Percentiles rank a stretch among this genome's conserved stretches.
Conservation (phyloP, 2,113 vertebrate genomes). For the Polypterus bichir region DNA sequence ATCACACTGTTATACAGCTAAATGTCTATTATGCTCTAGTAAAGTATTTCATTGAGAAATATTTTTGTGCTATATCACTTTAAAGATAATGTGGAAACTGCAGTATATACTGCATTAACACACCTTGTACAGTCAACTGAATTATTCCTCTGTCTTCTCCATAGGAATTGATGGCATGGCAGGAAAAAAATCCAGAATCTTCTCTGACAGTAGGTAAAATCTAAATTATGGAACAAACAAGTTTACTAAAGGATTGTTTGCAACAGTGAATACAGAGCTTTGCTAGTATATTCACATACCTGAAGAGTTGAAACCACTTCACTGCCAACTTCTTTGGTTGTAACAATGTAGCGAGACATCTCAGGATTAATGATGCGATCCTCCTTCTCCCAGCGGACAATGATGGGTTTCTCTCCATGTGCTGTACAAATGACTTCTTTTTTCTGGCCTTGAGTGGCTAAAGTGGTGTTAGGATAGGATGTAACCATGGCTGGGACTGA, state of each 20-base stretch:
- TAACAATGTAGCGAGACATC: constrained; percentile 88
- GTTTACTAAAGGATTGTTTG: constrained; percentile 12
- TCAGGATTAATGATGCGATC: constrained; percentile 94
- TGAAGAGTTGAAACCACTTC: constrained; percentile 90
- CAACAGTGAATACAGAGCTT: constrained; percentile 10
- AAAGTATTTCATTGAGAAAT: too few species aligned
- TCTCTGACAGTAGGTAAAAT: constrained; percentile 91
- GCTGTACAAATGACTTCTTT: constrained; percentile 92
- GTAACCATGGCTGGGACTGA: constrained; percentile 98
- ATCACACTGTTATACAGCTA: too few species aligned
- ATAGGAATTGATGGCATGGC: constrained; percentile 95
- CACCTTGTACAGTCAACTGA: constrained; percentile 96
- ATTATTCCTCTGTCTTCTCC: constrained; percentile 96
- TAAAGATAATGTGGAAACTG: too few species aligned
- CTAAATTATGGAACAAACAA: constrained; percentile 43
- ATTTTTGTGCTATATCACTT: too few species aligned
- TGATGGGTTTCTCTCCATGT: constrained; percentile 93
- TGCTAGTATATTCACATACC: constrained; percentile 39
- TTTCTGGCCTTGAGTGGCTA: constrained; percentile 91
- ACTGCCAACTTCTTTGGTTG: constrained; percentile 82
- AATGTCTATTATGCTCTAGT: too few species aligned
- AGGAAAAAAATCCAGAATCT: constrained; percentile 97
- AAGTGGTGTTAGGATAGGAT: constrained; percentile 91
- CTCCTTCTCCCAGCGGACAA: constrained; percentile 97
- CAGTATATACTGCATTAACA: constrained; percentile 7